Evolutionary conservation across 2,113 vertebrate genomes (phyloP).

Genomic region (Cinclus cinclus): DNA sequence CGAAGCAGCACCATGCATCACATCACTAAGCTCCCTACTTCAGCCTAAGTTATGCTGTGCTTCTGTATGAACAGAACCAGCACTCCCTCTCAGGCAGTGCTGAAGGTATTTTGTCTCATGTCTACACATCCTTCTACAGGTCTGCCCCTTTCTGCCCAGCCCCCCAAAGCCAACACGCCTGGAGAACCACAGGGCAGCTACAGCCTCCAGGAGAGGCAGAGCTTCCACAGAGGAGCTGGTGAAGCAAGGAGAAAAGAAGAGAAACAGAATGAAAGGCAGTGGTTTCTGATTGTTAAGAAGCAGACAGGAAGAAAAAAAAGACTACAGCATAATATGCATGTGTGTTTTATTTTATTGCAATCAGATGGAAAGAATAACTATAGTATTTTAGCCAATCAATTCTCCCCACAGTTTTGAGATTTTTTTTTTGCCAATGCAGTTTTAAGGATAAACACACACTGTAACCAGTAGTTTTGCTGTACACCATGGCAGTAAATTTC

Average conservation of each 20-base stretch:
- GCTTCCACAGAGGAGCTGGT: not conserved
- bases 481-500: not conserved
- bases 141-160: not conserved
- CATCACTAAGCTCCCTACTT: not conserved
- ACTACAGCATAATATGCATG: not conserved
- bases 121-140: not conserved
- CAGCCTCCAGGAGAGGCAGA: not conserved
- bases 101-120: not conserved
- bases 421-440: not conserved
- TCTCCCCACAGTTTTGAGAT: not conserved
- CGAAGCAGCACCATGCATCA: not conserved
- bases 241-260: not conserved
- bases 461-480: constrained; percentile 21
- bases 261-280: constrained; percentile 3
- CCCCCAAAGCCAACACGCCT: fast-evolving
- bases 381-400: not conserved
- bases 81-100: not conserved
- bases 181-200: fast-evolving
- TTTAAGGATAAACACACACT: constrained; percentile 7
- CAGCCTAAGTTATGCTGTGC: not conserved
- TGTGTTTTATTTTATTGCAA: not conserved
- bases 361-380: constrained; percentile 42
- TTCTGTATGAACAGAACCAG: not conserved
- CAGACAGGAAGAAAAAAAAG: constrained; percentile 29
- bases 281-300: constrained; percentile 1